Evolutionary conservation across 1,140 invertebrate species (phyloP), one percentile per base, ranked within the genome.

Genomic region (Drosophila kanapiae): DNA sequence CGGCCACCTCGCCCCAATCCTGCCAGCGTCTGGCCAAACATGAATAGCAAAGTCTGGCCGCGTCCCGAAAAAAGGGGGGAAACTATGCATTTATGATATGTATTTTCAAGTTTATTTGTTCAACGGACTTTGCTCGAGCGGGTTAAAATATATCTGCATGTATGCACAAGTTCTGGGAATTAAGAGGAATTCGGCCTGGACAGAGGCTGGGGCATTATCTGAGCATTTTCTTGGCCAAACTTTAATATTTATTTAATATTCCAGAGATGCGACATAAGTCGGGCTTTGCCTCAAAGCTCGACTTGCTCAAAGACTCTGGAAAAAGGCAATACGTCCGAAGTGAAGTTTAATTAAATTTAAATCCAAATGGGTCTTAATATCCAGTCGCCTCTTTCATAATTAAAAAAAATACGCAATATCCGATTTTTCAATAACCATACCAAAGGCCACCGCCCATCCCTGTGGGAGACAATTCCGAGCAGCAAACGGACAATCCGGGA

Each of bases 401-500:
- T 86, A 86, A 80, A 86, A 86, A 86, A 86, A 82, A 82, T 78
- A 74, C 75, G 67, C 83, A 82, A 80, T 82, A 87, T 87, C 77
- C 76, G 76, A 83, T 82, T 81, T 82, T 84, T 76, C 75, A 86
- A 82, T 82, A 88, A 78, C 79, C 71, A 63, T 75, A 58, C 29
- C 40, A 45, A 27, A 29, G 47, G 27, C 48, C 27, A 43, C 45
- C 53, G 51, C 31, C 31, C 48, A 48, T 3, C 23, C 1, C 1
- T 23, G 42, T 37, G 42, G 42, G 43, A 23, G 11, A 16, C 27
- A 38, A 8, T 11, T 35, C 14, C 35, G 23, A 14, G 67, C 42
- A 67, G 23, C 56, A 38, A 27, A 61, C 38, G 42, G 13, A 37
- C 35, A 35, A 7, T 2, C 27, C 35, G 38, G 38, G 10, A 53